These are phyloP conservation scores for Papilio dardanus DNA, from an alignment of 1,140 invertebrate genomes.

Conservation along the genomic window DNA sequence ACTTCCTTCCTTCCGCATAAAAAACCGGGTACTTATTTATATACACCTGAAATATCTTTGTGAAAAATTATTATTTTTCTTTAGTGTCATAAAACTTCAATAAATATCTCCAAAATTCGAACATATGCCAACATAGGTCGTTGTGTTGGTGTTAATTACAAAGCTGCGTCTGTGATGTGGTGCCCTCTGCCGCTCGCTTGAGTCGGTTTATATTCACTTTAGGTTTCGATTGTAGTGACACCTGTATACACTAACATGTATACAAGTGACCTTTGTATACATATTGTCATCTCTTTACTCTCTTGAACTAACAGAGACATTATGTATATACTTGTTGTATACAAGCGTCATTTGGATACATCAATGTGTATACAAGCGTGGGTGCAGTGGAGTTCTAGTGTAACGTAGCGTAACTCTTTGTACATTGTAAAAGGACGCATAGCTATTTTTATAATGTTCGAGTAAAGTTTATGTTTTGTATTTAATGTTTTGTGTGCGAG, in stretches of 20 bases:
- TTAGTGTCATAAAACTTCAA: not conserved
- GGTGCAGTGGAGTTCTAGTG: no score
- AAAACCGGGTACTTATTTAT: no score
- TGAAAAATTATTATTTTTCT: not conserved
- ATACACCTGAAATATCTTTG: not conserved
- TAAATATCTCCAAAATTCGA: not conserved
- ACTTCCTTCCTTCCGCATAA: no score
- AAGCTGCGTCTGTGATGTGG: slow-evolving; percentile 38
- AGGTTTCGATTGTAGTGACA: no score
- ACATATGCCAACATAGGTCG: not conserved
- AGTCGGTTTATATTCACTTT: slow-evolving; percentile 18
- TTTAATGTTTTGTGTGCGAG: slow-evolving; percentile 50
- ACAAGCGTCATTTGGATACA: no score
- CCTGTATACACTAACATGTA: no score
- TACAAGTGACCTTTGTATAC: no score
- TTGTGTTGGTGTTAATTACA: not conserved
- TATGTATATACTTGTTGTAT: no score
- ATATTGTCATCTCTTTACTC: no score
- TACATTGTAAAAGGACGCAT: slow-evolving; percentile 56
- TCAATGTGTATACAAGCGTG: no score
- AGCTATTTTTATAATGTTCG: slow-evolving; percentile 74
- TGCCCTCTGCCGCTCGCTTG: not conserved
- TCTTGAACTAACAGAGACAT: no score
- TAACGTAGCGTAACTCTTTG: slow-evolving; percentile 41
- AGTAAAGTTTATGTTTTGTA: slow-evolving; percentile 58